These are phyloP conservation scores for Menura novaehollandiae DNA, from an alignment of 2,113 vertebrate species.

Conservation along the genomic window DNA sequence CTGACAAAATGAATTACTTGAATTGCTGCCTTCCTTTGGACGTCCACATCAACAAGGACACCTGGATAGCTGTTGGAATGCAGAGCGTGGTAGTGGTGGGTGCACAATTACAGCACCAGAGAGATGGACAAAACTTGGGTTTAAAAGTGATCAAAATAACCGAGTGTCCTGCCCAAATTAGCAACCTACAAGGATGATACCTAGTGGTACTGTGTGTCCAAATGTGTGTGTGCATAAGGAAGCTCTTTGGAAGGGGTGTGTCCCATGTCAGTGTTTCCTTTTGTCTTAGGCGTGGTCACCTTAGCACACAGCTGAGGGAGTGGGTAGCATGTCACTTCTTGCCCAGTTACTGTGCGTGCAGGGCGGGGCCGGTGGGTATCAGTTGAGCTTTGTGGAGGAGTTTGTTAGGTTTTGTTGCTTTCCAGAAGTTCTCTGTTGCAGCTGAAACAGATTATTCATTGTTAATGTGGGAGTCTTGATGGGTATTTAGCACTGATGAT, in stretches of 20 bases:
- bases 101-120: neutral
- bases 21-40: neutral
- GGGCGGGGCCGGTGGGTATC: fast-evolving
- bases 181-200: neutral
- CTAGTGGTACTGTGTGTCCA: neutral
- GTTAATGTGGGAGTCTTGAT: neutral
- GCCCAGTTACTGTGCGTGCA: neutral
- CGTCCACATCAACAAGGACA: neutral
- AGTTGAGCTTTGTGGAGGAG: too few relatives aligned
- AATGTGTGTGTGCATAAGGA: neutral
- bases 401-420: neutral
- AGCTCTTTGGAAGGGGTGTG: neutral
- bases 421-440: neutral
- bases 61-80: neutral
- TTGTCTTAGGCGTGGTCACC: neutral
- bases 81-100: too few relatives aligned
- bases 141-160: neutral
- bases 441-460: neutral
- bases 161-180: neutral
- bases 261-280: neutral
- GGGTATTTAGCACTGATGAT: neutral
- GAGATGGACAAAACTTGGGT: neutral
- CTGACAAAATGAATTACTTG: neutral
- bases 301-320: neutral
- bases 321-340: neutral